These are phyloP conservation scores for Sebastes iracundus DNA, from an alignment of 2,797 vertebrate genomes.

Conservation along the genomic window DNA sequence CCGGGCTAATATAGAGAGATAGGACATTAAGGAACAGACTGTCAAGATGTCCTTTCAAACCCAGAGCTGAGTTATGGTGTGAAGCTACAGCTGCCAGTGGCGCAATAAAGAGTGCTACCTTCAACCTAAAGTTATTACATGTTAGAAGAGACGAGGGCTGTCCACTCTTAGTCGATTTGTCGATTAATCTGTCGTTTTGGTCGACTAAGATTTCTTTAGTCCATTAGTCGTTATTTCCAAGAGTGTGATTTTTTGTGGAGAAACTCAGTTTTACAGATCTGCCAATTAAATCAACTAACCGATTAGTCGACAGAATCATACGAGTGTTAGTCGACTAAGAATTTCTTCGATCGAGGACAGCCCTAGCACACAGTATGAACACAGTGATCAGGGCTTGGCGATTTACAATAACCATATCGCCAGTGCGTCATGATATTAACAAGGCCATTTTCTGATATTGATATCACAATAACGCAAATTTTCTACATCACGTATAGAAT, in stretches of 20 bases:
- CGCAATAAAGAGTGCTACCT: background rate
- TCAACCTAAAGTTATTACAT: background rate
- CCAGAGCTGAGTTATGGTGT: background rate
- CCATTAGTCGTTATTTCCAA: too few species aligned
- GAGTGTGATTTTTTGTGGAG: too few species aligned
- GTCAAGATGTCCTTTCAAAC: constrained; percentile 2
- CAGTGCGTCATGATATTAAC: background rate
- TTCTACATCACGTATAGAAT: background rate
- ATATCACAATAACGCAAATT: background rate
- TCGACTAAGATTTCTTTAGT: too few species aligned
- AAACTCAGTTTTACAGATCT: too few species aligned
- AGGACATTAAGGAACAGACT: constrained; percentile 26
- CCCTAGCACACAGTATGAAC: background rate
- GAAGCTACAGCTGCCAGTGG: background rate
- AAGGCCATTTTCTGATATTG: background rate
- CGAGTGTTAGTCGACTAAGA: too few species aligned
- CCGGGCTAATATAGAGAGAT: constrained; percentile 40
- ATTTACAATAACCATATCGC: background rate
- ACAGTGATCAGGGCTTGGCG: background rate
- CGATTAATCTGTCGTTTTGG: too few species aligned
- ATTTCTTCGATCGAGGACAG: too few species aligned
- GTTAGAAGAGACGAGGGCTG: background rate
- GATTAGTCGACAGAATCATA: too few species aligned
- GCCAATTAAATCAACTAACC: too few species aligned
- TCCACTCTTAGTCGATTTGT: too few species aligned